Conservation (phyloP, 2,113 vertebrate genomes). For the Hippoglossus stenolepis region DNA sequence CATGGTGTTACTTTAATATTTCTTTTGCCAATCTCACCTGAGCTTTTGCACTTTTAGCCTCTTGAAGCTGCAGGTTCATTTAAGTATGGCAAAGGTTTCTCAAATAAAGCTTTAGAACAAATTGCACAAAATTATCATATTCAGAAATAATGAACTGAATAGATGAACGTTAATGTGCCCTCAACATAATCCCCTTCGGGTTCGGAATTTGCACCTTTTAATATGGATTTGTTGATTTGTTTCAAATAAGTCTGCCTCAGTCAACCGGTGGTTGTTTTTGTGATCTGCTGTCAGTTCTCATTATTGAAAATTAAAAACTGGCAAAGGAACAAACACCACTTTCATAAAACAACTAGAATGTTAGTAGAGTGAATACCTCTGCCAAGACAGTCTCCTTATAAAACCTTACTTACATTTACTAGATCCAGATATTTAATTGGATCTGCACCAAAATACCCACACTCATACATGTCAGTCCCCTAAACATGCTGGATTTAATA, state of each 20-base stretch:
- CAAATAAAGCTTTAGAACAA: constrained; percentile 48
- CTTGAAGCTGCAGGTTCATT: constrained; percentile 13
- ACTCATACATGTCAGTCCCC: no score
- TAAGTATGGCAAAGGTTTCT: neutral
- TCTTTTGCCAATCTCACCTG: constrained; percentile 7
- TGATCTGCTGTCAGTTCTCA: constrained; percentile 24
- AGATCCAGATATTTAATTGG: no score
- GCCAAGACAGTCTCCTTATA: no score
- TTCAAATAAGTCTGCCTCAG: constrained; percentile 2
- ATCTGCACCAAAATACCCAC: no score
- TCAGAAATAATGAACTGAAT: constrained; percentile 41
- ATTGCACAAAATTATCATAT: constrained; percentile 36
- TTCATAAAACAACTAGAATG: no score
- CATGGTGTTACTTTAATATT: neutral
- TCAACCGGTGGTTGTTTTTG: constrained; percentile 36
- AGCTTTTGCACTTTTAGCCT: constrained; percentile 5
- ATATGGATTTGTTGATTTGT: constrained; percentile 36
- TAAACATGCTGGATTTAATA: no score
- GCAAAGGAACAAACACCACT: neutral
- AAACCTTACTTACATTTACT: no score
- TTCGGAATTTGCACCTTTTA: constrained; percentile 45
- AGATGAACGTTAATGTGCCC: constrained; percentile 37
- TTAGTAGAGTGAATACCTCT: no score
- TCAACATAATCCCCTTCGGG: neutral
- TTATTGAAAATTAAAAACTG: constrained; percentile 9